These are phyloP conservation scores for Pogonus chalceus DNA, from an alignment of 1,140 invertebrate genomes.

Conservation along the genomic window DNA sequence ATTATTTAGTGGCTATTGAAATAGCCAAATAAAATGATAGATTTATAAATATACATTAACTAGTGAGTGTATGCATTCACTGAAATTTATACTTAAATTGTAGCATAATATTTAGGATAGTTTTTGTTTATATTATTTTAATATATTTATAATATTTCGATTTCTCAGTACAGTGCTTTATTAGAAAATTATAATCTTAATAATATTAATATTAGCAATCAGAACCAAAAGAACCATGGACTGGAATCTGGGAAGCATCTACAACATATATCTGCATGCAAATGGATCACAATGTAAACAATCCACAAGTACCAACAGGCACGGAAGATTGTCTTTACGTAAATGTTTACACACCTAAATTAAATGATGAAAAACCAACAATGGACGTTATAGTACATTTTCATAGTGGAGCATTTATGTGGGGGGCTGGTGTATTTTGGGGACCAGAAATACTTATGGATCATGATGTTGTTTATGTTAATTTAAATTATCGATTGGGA, in stretches of 20 bases:
- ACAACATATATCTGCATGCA: background rate
- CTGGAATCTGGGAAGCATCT: conserved; percentile 35
- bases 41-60: too few relatives aligned
- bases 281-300: background rate
- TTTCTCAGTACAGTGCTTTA: too few relatives aligned
- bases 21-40: too few relatives aligned
- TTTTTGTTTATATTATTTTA: background rate
- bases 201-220: conserved; percentile 31
- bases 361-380: background rate
- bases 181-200: background rate
- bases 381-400: conserved; percentile 46
- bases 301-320: conserved; percentile 26
- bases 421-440: conserved; percentile 39
- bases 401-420: conserved; percentile 49
- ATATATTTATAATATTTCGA: background rate
- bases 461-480: conserved; percentile 48
- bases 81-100: too few relatives aligned
- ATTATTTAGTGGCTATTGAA: too few relatives aligned
- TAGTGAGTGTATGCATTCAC: too few relatives aligned
- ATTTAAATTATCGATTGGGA: conserved; percentile 53
- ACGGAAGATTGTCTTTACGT: conserved; percentile 61
- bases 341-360: conserved; percentile 52
- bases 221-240: conserved; percentile 34
- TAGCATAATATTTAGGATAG: too few relatives aligned
- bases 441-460: conserved; percentile 47